These are phyloP conservation scores for Tetramorium bicarinatum DNA, from an alignment of 2,888 invertebrate genomes.

Conservation along the genomic window DNA sequence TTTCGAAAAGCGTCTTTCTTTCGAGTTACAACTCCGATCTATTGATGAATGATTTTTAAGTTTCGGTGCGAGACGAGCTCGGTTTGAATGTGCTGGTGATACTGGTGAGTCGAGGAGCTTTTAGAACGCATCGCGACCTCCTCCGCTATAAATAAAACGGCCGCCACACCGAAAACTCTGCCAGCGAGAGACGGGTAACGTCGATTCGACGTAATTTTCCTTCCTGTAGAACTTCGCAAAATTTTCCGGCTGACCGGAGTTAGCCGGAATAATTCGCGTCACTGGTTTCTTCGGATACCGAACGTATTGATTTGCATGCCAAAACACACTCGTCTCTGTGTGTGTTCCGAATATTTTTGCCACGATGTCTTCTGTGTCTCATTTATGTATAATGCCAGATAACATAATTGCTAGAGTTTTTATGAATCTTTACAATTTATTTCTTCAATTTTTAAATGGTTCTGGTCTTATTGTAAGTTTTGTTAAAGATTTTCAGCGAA, in stretches of 20 bases:
- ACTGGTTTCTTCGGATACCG: constrained; percentile 38
- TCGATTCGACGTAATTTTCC: constrained; percentile 79
- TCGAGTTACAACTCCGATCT: background rate
- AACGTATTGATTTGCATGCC: constrained; percentile 55
- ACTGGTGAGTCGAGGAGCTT: constrained; percentile 83
- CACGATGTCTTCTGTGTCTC: background rate
- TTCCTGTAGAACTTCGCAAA: constrained; percentile 50
- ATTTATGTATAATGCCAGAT: background rate
- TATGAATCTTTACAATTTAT: background rate
- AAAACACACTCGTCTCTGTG: constrained; percentile 39
- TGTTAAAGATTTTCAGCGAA: background rate
- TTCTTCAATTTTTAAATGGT: background rate
- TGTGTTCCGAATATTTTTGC: background rate
- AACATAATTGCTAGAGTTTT: background rate
- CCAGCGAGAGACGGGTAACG: constrained; percentile 78
- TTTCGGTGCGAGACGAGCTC: constrained; percentile 68
- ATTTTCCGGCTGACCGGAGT: background rate
- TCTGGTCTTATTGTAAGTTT: background rate
- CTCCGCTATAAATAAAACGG: constrained; percentile 85
- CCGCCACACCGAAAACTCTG: constrained; percentile 78
- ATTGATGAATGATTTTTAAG: constrained; percentile 53
- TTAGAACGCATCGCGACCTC: constrained; percentile 85
- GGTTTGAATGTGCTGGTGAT: constrained; percentile 71
- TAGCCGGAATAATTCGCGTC: constrained; percentile 39
- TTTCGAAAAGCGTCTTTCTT: constrained; percentile 15